Evolutionary conservation across 2,888 invertebrate genomes (phyloP).

Genomic region (Oegoconia quadripuncta): DNA sequence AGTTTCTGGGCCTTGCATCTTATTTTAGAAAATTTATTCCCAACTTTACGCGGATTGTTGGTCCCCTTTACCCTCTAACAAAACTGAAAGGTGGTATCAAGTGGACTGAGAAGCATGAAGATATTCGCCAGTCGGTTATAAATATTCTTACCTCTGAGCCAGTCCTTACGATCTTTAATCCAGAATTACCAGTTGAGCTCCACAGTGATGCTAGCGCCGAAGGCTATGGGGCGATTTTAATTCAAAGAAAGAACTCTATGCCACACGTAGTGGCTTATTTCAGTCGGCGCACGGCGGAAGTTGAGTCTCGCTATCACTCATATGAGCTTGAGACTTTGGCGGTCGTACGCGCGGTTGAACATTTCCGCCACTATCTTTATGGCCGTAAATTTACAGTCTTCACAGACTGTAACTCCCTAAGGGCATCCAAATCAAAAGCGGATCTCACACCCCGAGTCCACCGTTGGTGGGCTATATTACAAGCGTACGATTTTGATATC

Average conservation of each 20-base stretch:
- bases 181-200: slow-evolving; percentile 15
- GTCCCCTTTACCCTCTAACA: slow-evolving; percentile 21
- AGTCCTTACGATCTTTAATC: slow-evolving; percentile 18
- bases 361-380: slow-evolving; percentile 15
- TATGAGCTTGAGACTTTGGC: slow-evolving; percentile 23
- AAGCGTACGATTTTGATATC: slow-evolving; percentile 21
- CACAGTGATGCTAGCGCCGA: slow-evolving; percentile 27
- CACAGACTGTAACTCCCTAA: slow-evolving; percentile 18
- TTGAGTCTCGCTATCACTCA: slow-evolving; percentile 19
- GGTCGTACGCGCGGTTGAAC: slow-evolving; percentile 11
- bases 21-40: slow-evolving; percentile 23
- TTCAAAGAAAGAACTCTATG: slow-evolving; percentile 9
- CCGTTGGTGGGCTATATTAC: slow-evolving; percentile 20
- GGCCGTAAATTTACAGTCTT: slow-evolving; percentile 14
- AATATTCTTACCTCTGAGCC: slow-evolving; percentile 16
- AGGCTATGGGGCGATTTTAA: slow-evolving; percentile 22
- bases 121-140: slow-evolving; percentile 17
- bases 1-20: slow-evolving; percentile 22
- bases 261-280: slow-evolving; percentile 13
- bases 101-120: slow-evolving; percentile 24
- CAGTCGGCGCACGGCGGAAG: slow-evolving; percentile 11
- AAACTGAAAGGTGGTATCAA: slow-evolving; percentile 16
- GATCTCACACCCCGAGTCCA: slow-evolving; percentile 18
- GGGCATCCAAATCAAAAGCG: slow-evolving; percentile 13
- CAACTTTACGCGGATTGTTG: slow-evolving; percentile 21